These are phyloP conservation scores for Ormia ochracea DNA, from an alignment of 2,888 invertebrate genomes.

Conservation along the genomic window DNA sequence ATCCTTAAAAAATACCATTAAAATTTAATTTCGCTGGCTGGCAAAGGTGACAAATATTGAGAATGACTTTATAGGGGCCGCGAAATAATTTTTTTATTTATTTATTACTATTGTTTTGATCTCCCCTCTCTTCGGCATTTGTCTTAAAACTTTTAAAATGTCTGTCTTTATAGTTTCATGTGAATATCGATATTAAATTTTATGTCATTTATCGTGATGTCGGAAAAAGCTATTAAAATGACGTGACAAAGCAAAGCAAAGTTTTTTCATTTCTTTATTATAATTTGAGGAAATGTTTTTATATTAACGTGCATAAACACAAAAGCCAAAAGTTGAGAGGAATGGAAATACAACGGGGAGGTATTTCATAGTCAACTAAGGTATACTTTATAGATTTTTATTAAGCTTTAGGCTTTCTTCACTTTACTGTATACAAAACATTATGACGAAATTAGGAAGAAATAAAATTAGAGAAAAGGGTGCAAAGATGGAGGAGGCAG, in stretches of 20 bases:
- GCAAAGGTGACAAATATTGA: not conserved
- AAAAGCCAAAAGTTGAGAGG: not conserved
- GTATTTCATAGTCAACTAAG: not conserved
- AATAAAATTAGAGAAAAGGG: too few relatives aligned
- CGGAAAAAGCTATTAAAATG: constrained; percentile 66
- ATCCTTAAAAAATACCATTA: not conserved
- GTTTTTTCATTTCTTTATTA: not conserved
- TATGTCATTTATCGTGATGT: constrained; percentile 60
- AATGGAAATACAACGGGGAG: not conserved
- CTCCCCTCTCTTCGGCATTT: not conserved
- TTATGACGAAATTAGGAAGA: too few relatives aligned
- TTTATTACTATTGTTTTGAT: not conserved
- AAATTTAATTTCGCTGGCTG: not conserved
- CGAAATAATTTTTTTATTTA: too few relatives aligned
- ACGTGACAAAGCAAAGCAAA: constrained; percentile 64
- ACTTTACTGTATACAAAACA: too few relatives aligned
- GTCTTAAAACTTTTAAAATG: not conserved
- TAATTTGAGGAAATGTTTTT: constrained; percentile 9
- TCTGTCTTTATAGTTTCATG: constrained; percentile 18
- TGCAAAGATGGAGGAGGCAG: too few relatives aligned
- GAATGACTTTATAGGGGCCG: not conserved
- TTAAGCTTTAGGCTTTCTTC: too few relatives aligned
- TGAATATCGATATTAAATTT: constrained; percentile 44
- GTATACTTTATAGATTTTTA: too few relatives aligned
- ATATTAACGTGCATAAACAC: not conserved